A percentile compares a stretch with the other conserved stretches of the same genome.
Evolutionary conservation across 2,113 vertebrate genomes (phyloP).

Genomic region (Pleuronectes platessa): DNA sequence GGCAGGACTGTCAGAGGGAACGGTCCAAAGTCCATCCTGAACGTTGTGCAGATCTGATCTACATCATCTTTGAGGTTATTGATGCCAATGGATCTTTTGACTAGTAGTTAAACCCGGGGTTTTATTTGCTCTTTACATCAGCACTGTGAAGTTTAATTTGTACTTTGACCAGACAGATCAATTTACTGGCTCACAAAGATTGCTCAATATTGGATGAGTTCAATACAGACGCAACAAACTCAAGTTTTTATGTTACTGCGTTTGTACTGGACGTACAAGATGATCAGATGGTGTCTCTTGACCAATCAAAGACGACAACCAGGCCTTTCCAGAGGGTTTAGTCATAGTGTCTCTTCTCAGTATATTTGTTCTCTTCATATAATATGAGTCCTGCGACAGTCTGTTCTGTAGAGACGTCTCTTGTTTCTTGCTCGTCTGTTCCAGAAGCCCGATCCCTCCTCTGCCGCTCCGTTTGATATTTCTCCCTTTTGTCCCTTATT

Average conservation of each 20-base stretch:
- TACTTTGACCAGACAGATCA: no score
- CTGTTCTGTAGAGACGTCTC: neutral
- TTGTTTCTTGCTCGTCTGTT: neutral
- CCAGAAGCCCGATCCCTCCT: neutral
- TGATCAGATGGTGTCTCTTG: neutral
- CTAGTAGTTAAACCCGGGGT: no score
- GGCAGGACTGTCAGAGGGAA: no score
- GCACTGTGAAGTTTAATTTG: no score
- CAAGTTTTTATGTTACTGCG: no score
- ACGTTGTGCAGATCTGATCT: no score
- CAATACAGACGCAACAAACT: no score
- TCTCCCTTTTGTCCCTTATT: neutral
- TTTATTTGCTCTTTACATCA: no score
- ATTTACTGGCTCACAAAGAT: no score
- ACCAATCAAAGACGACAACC: neutral
- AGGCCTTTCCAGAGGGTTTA: neutral
- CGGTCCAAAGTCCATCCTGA: no score
- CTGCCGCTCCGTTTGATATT: neutral
- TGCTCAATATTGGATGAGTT: no score
- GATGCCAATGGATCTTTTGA: neutral
- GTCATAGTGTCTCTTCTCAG: neutral
- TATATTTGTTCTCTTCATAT: neutral
- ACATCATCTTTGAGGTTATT: neutral
- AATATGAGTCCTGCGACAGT: neutral
- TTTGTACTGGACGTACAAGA: no score